These are phyloP conservation scores for Semicossyphus pulcher DNA, from an alignment of 2,113 vertebrate genomes.

Conservation along the genomic window DNA sequence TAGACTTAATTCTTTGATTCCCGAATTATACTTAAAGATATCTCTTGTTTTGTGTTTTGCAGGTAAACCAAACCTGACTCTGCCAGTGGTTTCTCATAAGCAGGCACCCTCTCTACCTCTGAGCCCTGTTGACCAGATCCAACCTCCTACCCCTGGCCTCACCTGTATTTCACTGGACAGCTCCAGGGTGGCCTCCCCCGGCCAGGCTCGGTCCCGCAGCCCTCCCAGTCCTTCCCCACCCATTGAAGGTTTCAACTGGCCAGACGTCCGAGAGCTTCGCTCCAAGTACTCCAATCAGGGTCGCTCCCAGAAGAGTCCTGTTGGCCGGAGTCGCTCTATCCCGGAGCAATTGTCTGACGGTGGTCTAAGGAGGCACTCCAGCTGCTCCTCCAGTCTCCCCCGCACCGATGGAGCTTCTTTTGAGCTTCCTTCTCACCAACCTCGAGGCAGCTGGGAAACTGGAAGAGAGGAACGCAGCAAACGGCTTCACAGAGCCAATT, in stretches of 20 bases:
- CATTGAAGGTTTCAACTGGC: conserved; percentile 87
- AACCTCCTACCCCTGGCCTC: background rate
- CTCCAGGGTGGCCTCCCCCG: conserved; percentile 21
- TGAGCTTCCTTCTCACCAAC: background rate
- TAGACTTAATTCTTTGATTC: too few relatives aligned
- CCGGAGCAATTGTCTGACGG: conserved; percentile 77
- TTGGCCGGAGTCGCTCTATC: conserved; percentile 58
- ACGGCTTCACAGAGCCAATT: conserved; percentile 64
- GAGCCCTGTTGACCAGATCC: conserved; percentile 18
- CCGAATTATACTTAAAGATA: too few relatives aligned
- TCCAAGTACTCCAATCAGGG: conserved; percentile 80
- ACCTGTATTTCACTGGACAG: background rate
- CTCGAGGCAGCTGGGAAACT: background rate
- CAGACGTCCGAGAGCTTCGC: conserved; percentile 88
- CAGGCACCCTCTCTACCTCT: conserved; percentile 48
- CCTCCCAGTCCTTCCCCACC: conserved; percentile 76
- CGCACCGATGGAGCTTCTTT: background rate
- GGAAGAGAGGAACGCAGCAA: background rate
- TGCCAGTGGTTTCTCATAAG: conserved; percentile 57
- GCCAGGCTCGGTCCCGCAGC: conserved; percentile 57
- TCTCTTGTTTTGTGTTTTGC: conserved; percentile 16
- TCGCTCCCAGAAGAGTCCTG: background rate
- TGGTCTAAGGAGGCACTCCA: conserved; percentile 62
- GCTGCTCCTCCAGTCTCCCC: conserved; percentile 50
- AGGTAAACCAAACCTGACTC: conserved; percentile 76